Evolutionary conservation across 2,888 invertebrate species (phyloP), one percentile per base, ranked within the genome.

Genomic region (Magallana nippona): DNA sequence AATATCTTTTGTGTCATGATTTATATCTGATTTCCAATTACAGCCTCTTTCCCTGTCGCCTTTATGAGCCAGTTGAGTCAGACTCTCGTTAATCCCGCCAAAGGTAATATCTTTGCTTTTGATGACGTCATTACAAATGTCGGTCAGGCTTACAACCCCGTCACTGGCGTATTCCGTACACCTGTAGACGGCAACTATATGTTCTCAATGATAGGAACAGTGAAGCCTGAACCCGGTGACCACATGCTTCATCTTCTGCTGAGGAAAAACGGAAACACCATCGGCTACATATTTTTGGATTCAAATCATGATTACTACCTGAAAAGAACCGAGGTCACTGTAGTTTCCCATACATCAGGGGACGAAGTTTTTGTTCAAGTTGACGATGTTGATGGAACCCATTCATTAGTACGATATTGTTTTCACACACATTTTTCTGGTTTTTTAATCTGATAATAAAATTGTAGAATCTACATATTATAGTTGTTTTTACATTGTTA

Each of bases 101-200:
- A 27, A 3, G 13, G 82, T 63, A 55, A 80, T 32, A 63, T 56
- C 1, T 77, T 86, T 19, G 32, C 19, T 1, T 85, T 85, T n/a
- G 84, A 84, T 63, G 19, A 81, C 32, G 80, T 84, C 22, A 63
- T 82, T n/a, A 86, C 86, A 10, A 86, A 86, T 56, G 17, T 81
- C 10, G 86, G 82, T 22, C 63, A 79, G n/a, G 83, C 83, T 17
- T 86, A 83, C 58, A 82, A 60, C 15, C 22, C 44, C 15, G 71
- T 79, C 19, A 80, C 82, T 19, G 83, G 85, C 17, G 85, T 82
- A 55, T 85, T 85, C 32, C 81, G 79, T 10, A 77, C 83, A 13
- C 83, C 85, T 32, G 84, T 86, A 10, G 22, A 63, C 19, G 86
- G 84, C 8, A 78, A 44, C 17, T 86, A 84, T 55, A 82, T 86